Evolutionary conservation across 1,140 invertebrate species (phyloP), one percentile per base, ranked within the genome.

Genomic region (Druon quercuslanigerum): DNA sequence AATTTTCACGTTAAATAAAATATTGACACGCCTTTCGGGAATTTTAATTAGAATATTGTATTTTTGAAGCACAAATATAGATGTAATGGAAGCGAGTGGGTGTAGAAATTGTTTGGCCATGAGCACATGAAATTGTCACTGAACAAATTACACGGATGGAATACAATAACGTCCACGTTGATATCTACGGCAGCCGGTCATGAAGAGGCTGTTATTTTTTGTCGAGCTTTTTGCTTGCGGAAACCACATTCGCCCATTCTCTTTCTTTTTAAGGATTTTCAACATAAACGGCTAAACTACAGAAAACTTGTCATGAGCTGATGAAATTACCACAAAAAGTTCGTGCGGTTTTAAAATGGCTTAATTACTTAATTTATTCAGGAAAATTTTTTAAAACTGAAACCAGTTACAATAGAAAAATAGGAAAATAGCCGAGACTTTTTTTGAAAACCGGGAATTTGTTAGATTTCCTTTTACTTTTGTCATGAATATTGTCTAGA

Each of bases 171-270:
- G 60, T 40, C 33, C 60, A 66, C 14, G 25, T 66, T 66, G 60
- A 66, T 66, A 66, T 66, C 60, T 20, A 66, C 60, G 40, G 60
- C 60, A 66, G 60, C 60, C 60, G 25, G 33, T 66, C 60, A 66
- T 66, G 40, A 66, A 20, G 40, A 66, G 60, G 13, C 60, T 16
- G 25, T 66, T 66, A 40, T 33, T 66, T 66, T 60, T 60, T 60
- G 57, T 60, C 20, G 20, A 33, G 20, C n/a, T 60, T 60, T 66
- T 66, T 66, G 4, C 60, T 46, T 33, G 8, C 8, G 12, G 19
- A 16, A 60, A 7, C 13, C 9, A 66, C 25, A 66, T 16, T 17
- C n/a, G 33, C 14, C 33, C 60, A 40, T 66, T 40, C 33, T 40
- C 40, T 33, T 40, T 66, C 25, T n/a, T 66, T 66, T 40, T 46